Percentiles rank a stretch among this genome's conserved stretches.
phyloP scores from a whole-genome alignment of 2,797 vertebrate genomes.

The Ptychobarbus kaznakovi region DNA sequence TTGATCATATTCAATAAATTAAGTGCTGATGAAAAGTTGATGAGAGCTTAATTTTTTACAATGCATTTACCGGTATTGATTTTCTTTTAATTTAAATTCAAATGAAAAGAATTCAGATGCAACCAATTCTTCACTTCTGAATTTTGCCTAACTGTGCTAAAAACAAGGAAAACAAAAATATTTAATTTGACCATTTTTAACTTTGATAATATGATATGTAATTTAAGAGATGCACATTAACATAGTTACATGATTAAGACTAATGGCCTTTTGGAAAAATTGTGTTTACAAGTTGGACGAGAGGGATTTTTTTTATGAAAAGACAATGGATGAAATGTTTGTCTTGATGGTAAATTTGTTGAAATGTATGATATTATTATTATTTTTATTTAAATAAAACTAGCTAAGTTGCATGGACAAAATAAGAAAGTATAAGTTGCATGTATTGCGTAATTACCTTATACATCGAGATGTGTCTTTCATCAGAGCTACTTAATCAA shows the following conservation, averaged over 20 bases:
- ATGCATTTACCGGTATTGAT: no score
- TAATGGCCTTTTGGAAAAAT: no score
- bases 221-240: neutral
- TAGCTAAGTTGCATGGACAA: neutral
- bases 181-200: neutral
- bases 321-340: neutral
- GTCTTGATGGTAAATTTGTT: neutral
- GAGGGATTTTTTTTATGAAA: no score
- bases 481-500: neutral
- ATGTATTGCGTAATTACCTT: neutral
- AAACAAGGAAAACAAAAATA: neutral
- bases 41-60: no score
- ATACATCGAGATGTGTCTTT: neutral
- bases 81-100: no score
- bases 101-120: no score
- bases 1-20: neutral
- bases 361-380: neutral
- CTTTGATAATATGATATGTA: neutral
- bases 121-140: neutral
- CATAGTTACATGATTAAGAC: neutral
- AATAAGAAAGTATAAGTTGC: neutral
- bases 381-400: neutral
- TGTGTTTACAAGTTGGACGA: no score
- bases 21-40: no score
- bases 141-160: neutral